Evolutionary conservation across 2,113 vertebrate species (phyloP), one percentile per base, ranked within the genome.

Genomic region (Amazona vittata): DNA sequence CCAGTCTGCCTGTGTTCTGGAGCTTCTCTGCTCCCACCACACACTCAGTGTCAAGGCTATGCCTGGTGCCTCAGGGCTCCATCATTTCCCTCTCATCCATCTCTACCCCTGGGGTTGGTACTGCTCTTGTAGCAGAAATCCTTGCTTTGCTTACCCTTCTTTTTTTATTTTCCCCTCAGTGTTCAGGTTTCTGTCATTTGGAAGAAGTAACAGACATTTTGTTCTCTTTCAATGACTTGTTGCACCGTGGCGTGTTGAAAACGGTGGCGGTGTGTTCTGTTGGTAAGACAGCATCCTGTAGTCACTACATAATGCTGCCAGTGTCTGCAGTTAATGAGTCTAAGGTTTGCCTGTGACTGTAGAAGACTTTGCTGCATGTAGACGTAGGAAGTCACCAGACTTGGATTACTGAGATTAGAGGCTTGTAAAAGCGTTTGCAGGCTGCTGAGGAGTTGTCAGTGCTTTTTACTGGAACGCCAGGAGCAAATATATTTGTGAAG

Each of bases 221-320:
- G 16, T 82, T 63, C 13, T 13, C 7, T 65, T 57, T 4, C 19
- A 6, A 2, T 19, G 60, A 33, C 52, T 63, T 47, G 4, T 50
- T 70, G 39, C 31, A 9, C 13, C 11, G 4, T 19, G 20, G 69
- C 21, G 11, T 0, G 0, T 29, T 67, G 44, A 20, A 59, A 57
- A 44, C 4, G 7, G 67, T 18, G 35, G 12, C 14, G 7, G 6
- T 9, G 15, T 2, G 4, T 74, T 67, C 44, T 46, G 29, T 52
- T 17, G 29, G 10, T 9, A 11, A 33, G 78, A 14, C 22, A 15
- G 35, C 19, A 3, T 78, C 57, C 57, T 46, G 46, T 19, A 39
- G 47, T 49, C 63, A 12, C 80, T 33, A 11, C 15, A 8, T 35
- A 14, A 24, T 46, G 79, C 47, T 80, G 43, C 7, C 29, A 15